Evolutionary conservation across 1,140 invertebrate genomes (phyloP).

Genomic region (Eurytemora carolleeae): DNA sequence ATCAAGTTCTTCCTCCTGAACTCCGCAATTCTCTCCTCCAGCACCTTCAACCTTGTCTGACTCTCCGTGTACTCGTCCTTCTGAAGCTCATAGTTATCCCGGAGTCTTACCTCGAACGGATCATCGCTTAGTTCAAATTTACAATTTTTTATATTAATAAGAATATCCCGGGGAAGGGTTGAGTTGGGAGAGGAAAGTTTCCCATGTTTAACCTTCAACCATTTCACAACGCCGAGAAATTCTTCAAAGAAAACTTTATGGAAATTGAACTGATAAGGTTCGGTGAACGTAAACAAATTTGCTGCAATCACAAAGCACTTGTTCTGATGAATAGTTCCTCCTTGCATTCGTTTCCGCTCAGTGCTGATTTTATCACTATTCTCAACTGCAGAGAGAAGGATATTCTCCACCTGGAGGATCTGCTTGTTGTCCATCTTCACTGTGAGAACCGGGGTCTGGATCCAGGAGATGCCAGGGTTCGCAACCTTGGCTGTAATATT

Average conservation of each 20-base stretch:
- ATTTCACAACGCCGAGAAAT: not conserved
- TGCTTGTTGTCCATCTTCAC: too few relatives aligned
- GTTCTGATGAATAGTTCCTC: not conserved
- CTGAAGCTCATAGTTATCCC: conserved; percentile 84
- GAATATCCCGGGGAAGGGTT: too few relatives aligned
- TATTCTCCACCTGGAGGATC: too few relatives aligned
- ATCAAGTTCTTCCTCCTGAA: conserved; percentile 56
- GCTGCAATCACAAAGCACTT: not conserved
- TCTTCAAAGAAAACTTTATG: not conserved
- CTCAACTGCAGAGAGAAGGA: too few relatives aligned
- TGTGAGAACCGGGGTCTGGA: too few relatives aligned
- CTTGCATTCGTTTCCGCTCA: not conserved
- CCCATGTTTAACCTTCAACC: not conserved
- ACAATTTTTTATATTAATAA: not conserved
- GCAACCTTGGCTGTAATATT: too few relatives aligned
- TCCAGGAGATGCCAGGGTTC: too few relatives aligned
- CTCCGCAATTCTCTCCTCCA: conserved; percentile 66
- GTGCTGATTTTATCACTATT: not conserved
- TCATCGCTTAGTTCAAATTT: conserved; percentile 79
- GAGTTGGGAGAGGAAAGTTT: too few relatives aligned
- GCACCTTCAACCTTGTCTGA: conserved; percentile 65
- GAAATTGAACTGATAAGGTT: not conserved
- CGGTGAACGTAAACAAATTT: not conserved
- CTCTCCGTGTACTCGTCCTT: conserved; percentile 93
- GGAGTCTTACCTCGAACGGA: conserved; percentile 87